Percentiles rank a stretch among this genome's conserved stretches.
Evolutionary conservation across 2,113 vertebrate genomes (phyloP).

Genomic region (Crypturellus undulatus): DNA sequence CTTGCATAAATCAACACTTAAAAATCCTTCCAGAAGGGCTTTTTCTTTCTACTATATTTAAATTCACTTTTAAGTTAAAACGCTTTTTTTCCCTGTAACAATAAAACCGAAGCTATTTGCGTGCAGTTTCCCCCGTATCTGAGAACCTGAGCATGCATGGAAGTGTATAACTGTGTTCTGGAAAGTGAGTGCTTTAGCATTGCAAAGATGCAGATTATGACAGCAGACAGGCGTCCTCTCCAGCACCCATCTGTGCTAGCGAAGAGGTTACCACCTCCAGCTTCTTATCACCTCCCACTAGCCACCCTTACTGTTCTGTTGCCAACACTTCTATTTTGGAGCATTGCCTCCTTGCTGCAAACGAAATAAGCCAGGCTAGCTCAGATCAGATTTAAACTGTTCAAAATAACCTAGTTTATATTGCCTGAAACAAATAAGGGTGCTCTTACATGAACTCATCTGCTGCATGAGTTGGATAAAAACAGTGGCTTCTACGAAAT

Average conservation of each 20-base stretch:
- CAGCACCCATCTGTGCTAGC: neutral
- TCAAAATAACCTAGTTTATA: neutral
- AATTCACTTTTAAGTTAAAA: neutral
- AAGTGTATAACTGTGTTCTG: neutral
- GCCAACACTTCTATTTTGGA: neutral
- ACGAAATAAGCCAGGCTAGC: neutral
- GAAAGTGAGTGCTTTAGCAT: neutral
- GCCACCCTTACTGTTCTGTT: neutral
- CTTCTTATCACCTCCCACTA: conserved; percentile 14
- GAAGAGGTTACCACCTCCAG: conserved; percentile 14
- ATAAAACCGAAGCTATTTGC: neutral
- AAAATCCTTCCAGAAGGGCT: neutral
- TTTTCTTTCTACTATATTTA: neutral
- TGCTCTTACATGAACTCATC: neutral
- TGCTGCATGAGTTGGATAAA: neutral
- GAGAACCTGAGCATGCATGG: neutral
- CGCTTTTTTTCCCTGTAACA: neutral
- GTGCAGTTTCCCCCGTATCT: neutral
- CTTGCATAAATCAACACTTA: neutral
- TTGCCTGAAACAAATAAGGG: neutral
- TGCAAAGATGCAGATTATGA: neutral
- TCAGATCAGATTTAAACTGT: neutral
- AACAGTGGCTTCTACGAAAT: neutral
- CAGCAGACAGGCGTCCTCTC: neutral
- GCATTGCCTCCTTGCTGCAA: neutral